A percentile compares a stretch with the other conserved stretches of the same genome.
These are phyloP conservation scores for Isaurus tuberculatus DNA, from an alignment of 92 coral and sea anemone genomes.

Conservation along the genomic window DNA sequence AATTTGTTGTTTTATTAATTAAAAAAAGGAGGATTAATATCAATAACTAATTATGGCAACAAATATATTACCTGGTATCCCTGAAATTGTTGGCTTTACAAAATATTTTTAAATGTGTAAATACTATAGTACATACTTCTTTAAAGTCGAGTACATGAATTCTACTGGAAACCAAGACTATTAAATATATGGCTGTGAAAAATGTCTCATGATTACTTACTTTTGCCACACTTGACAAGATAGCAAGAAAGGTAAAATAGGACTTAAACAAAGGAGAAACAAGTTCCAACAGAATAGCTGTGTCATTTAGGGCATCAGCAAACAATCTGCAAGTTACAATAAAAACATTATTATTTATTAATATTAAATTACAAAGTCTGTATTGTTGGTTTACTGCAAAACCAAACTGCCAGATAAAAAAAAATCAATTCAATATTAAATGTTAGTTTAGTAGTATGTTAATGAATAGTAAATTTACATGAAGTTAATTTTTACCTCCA, in stretches of 20 bases:
- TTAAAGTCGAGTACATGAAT: too few relatives aligned
- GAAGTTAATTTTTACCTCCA: slow-evolving; percentile 71
- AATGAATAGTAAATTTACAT: neutral
- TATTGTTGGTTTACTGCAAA: neutral
- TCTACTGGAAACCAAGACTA: too few relatives aligned
- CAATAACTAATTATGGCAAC: too few relatives aligned
- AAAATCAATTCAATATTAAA: neutral
- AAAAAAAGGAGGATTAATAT: too few relatives aligned
- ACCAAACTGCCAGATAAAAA: too few relatives aligned
- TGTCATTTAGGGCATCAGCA: slow-evolving; percentile 95
- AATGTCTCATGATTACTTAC: slow-evolving; percentile 43
- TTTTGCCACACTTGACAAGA: slow-evolving; percentile 93
- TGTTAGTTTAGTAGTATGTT: neutral
- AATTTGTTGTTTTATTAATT: too few relatives aligned
- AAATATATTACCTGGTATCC: too few relatives aligned
- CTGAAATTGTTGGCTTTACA: too few relatives aligned
- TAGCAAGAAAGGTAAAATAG: slow-evolving; percentile 88
- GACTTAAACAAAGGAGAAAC: slow-evolving; percentile 88
- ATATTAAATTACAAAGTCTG: neutral
- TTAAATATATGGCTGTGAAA: too few relatives aligned
- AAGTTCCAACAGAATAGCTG: slow-evolving; percentile 81
- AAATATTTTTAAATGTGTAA: too few relatives aligned
- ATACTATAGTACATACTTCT: too few relatives aligned
- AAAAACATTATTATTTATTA: neutral
- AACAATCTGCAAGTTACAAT: slow-evolving; percentile 70